These are phyloP conservation scores for Prunella himalayana DNA, from an alignment of 2,113 vertebrate genomes.

Conservation along the genomic window DNA sequence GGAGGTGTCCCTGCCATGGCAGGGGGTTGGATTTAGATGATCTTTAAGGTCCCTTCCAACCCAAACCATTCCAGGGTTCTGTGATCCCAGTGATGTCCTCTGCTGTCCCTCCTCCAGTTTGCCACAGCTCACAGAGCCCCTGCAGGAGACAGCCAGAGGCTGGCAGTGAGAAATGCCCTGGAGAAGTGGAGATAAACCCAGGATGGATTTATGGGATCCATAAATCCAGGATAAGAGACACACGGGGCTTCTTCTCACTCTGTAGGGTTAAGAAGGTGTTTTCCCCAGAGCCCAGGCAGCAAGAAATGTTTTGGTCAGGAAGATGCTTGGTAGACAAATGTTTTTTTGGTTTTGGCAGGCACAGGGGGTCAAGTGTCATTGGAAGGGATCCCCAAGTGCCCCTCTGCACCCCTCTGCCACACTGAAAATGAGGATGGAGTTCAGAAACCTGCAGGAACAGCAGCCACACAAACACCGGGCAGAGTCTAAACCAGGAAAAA, in stretches of 20 bases:
- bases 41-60: background rate
- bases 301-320: background rate
- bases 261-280: background rate
- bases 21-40: background rate
- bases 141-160: background rate
- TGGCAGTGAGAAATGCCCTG: background rate
- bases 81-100: background rate
- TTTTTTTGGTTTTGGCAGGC: background rate
- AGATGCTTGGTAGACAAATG: background rate
- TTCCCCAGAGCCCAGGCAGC: background rate
- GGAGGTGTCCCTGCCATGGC: background rate
- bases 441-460: background rate
- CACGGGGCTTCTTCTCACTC: background rate
- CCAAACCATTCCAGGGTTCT: background rate
- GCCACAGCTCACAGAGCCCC: background rate
- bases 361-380: fast-evolving
- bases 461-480: background rate
- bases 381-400: background rate
- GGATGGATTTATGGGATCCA: background rate
- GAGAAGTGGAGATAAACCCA: background rate
- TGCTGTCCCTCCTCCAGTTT: background rate
- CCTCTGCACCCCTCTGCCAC: background rate
- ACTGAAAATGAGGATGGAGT: background rate
- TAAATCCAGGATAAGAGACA: background rate
- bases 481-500: background rate